Base-by-base conservation (phyloP, 2,113 vertebrate species). In the Colossoma macropomum region DNA sequence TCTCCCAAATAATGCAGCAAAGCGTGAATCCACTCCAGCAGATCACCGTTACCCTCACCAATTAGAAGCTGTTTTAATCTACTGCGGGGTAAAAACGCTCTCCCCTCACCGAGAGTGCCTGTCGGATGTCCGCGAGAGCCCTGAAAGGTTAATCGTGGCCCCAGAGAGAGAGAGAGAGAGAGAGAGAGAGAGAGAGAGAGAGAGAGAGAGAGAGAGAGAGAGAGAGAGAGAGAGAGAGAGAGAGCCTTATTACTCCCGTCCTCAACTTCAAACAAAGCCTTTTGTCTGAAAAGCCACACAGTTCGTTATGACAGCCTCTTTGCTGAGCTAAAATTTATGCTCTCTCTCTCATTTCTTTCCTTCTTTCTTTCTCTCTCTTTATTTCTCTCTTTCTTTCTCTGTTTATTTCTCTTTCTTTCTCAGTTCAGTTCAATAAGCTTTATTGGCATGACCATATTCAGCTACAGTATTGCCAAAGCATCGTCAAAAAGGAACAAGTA, bases 11-110 rank as follows among this genome's bases (percentile, higher is more conserved):
- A 85, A 81, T 60, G 69, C 77, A 63, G 25, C 34, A 56, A 32
- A 41, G 48, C 77, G 68, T 75, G 80, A 83, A 83, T 79, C 70
- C 74, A 73, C 74, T 70, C 70, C 30, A 75, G 83, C 30, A 84
- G 84, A 86, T 86, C 80, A 65, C 75, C 78, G 87, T 84, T 87
- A 87, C 68, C 69, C 78, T 54, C 41, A 68, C 80, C 81, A 81
- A 86, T 87, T 85, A 84, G 87, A 82, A 69, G 62, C 75, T 54
- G 66, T 84, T 81, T 79, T 85, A 86, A 84, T 81, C 73, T 85
- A 73, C 66, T 72, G 12, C 48, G 38, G 8, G 77, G 62, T 41
- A 83, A 77, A 77, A 83, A 87, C 85, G 48, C 32, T 50, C 34
- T 21, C 19, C 27, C 27, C 66, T 71, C 21, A 34, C 28, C 50